Evolutionary conservation across 2,888 invertebrate genomes (phyloP).

Genomic region (Coenonympha glycerion): DNA sequence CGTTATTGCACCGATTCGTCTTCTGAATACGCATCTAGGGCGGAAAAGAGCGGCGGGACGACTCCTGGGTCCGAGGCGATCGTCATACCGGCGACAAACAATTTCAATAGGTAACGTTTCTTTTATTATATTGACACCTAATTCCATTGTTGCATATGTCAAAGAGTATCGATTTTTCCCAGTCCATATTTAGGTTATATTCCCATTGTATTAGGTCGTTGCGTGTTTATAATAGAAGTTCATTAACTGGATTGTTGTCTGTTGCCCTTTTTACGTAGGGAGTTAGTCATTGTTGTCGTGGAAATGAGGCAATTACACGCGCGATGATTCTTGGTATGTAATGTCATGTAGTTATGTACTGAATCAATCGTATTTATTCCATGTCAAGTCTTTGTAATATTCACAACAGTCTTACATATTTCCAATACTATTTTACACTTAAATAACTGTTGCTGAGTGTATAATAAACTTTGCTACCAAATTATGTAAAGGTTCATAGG

Average conservation of each 20-base stretch:
- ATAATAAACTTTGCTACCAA: background rate
- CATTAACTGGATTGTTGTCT: constrained; percentile 54
- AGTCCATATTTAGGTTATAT: constrained; percentile 65
- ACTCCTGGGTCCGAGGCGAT: constrained; percentile 66
- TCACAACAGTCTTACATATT: background rate
- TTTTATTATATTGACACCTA: constrained; percentile 38
- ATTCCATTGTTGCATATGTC: constrained; percentile 54
- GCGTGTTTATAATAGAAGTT: constrained; percentile 47
- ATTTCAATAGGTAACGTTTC: constrained; percentile 63
- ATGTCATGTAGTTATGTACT: constrained; percentile 14
- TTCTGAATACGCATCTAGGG: constrained; percentile 58
- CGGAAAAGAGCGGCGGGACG: constrained; percentile 65
- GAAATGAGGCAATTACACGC: constrained; percentile 40
- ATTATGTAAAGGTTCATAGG: background rate
- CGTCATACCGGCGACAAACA: constrained; percentile 59
- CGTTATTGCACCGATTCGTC: constrained; percentile 61
- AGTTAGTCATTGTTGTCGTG: constrained; percentile 53
- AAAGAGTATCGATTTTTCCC: constrained; percentile 68
- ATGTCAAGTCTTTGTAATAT: constrained; percentile 1
- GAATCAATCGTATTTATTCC: constrained; percentile 14
- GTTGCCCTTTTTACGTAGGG: constrained; percentile 41
- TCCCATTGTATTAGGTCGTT: constrained; percentile 57
- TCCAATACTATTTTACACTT: background rate
- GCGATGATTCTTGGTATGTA: constrained; percentile 47
- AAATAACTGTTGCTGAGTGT: no score